Evolutionary conservation across 2,113 vertebrate genomes (phyloP).

Genomic region (Mungos mungo): DNA sequence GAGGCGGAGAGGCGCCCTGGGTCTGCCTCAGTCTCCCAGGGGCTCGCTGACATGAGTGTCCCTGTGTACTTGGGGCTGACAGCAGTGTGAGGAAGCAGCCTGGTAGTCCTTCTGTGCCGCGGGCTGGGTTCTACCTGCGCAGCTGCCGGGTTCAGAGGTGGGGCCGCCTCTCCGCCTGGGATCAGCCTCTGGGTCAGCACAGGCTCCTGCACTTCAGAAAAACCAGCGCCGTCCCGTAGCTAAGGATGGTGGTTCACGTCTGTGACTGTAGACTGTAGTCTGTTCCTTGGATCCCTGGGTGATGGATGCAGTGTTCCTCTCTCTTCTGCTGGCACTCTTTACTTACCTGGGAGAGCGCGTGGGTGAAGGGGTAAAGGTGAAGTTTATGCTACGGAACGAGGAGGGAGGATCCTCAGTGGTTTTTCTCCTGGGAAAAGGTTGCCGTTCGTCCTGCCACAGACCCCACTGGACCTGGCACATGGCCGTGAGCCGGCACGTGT

Average conservation of each 20-base stretch:
- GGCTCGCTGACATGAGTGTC: background rate
- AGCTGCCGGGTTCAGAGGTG: background rate
- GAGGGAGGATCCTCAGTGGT: background rate
- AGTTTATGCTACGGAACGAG: background rate
- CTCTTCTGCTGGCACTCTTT: background rate
- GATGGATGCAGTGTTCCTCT: background rate
- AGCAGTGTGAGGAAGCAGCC: background rate
- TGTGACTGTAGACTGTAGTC: no score
- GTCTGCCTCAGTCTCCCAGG: background rate
- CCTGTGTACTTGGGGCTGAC: background rate
- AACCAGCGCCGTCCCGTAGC: background rate
- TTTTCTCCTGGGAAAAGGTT: background rate
- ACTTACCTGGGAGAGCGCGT: background rate
- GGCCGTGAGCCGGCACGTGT: accelerated
- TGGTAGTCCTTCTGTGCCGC: accelerated
- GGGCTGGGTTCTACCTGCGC: background rate
- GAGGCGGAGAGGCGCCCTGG: background rate
- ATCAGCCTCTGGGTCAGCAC: background rate
- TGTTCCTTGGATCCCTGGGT: background rate
- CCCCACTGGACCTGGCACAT: accelerated
- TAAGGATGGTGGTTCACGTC: background rate
- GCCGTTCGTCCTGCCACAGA: background rate
- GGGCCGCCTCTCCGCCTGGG: background rate
- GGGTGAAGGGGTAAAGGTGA: background rate
- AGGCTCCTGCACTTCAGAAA: no score